Conservation (phyloP, 2,113 vertebrate species). For the Neolamprologus toae region DNA sequence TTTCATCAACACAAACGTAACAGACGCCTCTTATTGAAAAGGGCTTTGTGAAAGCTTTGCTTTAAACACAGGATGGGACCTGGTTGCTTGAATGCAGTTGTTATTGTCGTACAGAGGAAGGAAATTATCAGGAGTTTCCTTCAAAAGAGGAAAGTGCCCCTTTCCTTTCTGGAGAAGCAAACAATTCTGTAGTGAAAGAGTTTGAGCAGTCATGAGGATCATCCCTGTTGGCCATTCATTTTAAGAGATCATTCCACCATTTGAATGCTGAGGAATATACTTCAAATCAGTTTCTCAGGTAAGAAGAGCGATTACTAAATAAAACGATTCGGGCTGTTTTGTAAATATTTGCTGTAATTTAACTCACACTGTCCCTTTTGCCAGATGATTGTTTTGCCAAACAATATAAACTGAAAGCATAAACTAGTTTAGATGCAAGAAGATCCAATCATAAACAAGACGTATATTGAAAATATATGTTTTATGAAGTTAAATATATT, state of each 20-base stretch:
- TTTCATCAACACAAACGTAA: neutral
- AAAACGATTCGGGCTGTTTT: neutral
- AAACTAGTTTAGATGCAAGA: neutral
- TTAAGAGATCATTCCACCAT: neutral
- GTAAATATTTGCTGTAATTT: neutral
- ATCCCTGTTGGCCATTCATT: neutral
- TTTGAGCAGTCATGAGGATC: neutral
- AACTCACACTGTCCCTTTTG: neutral
- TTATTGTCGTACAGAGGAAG: constrained; percentile 60
- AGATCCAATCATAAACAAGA: neutral
- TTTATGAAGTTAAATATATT: neutral
- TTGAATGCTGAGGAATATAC: neutral
- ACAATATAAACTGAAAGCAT: neutral
- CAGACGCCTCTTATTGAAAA: neutral
- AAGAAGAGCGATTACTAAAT: neutral
- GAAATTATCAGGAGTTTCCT: constrained; percentile 69
- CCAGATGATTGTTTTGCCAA: neutral
- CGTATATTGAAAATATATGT: neutral
- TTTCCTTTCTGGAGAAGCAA: constrained; percentile 60
- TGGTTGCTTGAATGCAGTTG: constrained; percentile 56
- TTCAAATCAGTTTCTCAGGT: constrained; percentile 24
- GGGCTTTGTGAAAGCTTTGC: constrained; percentile 7
- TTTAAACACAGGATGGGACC: constrained; percentile 62
- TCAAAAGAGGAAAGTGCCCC: constrained; percentile 59
- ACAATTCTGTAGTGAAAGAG: constrained; percentile 36